Evolutionary conservation across 2,113 vertebrate genomes (phyloP).

Genomic region (Neodontobutis hainanensis): DNA sequence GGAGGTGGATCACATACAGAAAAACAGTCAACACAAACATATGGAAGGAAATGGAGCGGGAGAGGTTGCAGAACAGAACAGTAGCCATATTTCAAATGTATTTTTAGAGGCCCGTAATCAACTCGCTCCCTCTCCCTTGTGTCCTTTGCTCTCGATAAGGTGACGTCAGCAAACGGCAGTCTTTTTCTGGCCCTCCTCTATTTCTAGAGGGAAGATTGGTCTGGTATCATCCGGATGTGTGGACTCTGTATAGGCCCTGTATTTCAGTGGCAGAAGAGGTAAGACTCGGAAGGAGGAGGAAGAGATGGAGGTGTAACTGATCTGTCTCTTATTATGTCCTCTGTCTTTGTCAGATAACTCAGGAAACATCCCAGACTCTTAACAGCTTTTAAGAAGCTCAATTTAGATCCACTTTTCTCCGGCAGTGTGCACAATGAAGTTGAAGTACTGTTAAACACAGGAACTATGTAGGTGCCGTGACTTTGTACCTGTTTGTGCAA

Average conservation of each 20-base stretch:
- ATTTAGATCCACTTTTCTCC: slow-evolving; percentile 66
- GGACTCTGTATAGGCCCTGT: slow-evolving; percentile 42
- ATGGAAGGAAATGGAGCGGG: slow-evolving; percentile 12
- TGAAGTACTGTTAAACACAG: slow-evolving; percentile 63
- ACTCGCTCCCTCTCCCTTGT: slow-evolving; percentile 44
- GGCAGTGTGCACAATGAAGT: slow-evolving; percentile 58
- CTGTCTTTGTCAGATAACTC: slow-evolving; percentile 74
- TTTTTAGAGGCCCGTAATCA: slow-evolving; percentile 68
- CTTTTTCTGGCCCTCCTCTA: slow-evolving; percentile 65
- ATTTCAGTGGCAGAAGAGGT: slow-evolving; percentile 37
- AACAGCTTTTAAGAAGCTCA: slow-evolving; percentile 64
- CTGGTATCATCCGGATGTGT: slow-evolving; percentile 59
- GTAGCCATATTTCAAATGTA: slow-evolving; percentile 63
- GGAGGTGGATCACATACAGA: not conserved
- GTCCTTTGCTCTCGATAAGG: slow-evolving; percentile 56
- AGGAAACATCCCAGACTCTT: slow-evolving; percentile 69
- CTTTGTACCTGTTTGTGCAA: slow-evolving; percentile 37
- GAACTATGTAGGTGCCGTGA: slow-evolving; percentile 45
- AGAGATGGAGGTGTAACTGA: slow-evolving; percentile 64
- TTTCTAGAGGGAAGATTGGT: slow-evolving; percentile 59
- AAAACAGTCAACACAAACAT: slow-evolving; percentile 26
- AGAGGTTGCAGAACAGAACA: slow-evolving; percentile 47
- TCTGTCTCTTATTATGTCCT: slow-evolving; percentile 70
- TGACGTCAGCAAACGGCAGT: slow-evolving; percentile 62
- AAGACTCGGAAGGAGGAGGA: slow-evolving; percentile 18